A percentile compares a stretch with the other conserved stretches of the same genome.
These are phyloP conservation scores for Parnassius orleans DNA, from an alignment of 2,888 invertebrate genomes.

Conservation along the genomic window DNA sequence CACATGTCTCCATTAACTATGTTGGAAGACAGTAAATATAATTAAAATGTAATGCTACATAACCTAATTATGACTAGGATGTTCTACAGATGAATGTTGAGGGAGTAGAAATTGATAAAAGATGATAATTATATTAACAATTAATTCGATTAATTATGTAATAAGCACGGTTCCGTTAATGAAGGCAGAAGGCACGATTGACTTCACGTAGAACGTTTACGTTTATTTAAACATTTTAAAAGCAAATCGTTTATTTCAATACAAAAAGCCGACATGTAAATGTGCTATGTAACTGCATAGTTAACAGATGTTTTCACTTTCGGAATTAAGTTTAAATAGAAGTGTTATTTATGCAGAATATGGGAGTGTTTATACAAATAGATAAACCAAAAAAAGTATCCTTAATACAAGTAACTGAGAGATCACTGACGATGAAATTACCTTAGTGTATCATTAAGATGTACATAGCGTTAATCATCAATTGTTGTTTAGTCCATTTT, in stretches of 20 bases:
- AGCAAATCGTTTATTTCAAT: not conserved
- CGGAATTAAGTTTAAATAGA: not conserved
- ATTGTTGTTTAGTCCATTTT: conserved; percentile 41
- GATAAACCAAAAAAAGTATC: conserved; percentile 33
- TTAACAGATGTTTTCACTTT: conserved; percentile 6
- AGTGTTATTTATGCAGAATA: not conserved
- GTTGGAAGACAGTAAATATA: conserved; percentile 69
- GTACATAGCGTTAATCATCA: conserved; percentile 66
- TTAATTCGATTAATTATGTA: conserved; percentile 35
- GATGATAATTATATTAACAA: conserved; percentile 28
- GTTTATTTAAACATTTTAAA: not conserved
- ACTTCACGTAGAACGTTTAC: conserved; percentile 8
- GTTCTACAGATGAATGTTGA: conserved; percentile 70
- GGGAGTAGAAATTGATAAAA: conserved; percentile 66
- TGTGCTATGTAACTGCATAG: too few relatives aligned
- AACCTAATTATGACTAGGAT: conserved; percentile 65
- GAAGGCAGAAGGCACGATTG: not conserved
- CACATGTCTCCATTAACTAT: conserved; percentile 67
- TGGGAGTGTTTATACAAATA: not conserved
- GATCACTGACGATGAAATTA: conserved; percentile 58
- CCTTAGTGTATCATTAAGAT: conserved; percentile 51
- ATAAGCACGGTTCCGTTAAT: conserved; percentile 24
- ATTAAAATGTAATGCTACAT: conserved; percentile 47
- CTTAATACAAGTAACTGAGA: conserved; percentile 68
- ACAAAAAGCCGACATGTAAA: too few relatives aligned